Base-by-base conservation (phyloP, 2,888 invertebrate genomes). In the Drepanosiphum platanoidis region DNA sequence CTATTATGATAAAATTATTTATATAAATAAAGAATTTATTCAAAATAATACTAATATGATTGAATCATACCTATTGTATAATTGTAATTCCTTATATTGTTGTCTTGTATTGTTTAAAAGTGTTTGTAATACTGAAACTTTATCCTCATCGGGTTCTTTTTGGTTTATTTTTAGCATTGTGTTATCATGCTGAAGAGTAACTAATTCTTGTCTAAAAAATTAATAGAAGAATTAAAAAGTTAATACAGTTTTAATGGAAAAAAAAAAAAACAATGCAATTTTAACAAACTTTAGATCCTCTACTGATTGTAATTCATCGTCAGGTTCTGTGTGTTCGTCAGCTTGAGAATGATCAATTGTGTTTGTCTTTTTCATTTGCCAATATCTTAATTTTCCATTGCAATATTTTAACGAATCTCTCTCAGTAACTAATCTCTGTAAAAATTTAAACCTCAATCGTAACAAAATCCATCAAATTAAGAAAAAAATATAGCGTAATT, bases 131-230 rank as follows among this genome's bases (percentile, higher is more conserved):
- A 91, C 89, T 61, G 91, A 90, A 30, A 91, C 88, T 87, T 91
- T 90, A 61, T 91, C 91, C 75, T 91, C 91, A 32, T 89, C 91
- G 8, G 89, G 88, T 58, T 91, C 91, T 39, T 90, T 90, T 79
- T 90, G 90, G 86, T 90, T 90, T 27, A 90, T 88, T 83, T 91
- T 91, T 87, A 97, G 90, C 88, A 95, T 92, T 88, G 95, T 95
- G 89, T 97, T 97, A 90, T 98, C 98, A 88, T 95, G 95, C 89
- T 97, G 95, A n/a, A 98, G 90, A 39, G 95, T 92, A 86, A 96
- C 92, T 32, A 98, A 90, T 87, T 94, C 94, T 89, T 97, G 97
- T 89, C 95, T 95, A 89, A 34, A n/a, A n/a, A 30, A 22, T 70
- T 34, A 0, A 70, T 58, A 64, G 61, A n/a, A n/a, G n/a, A n/a